phyloP scores from a whole-genome alignment of 1,140 invertebrate genomes.

The Cyclargus thomasi region DNA sequence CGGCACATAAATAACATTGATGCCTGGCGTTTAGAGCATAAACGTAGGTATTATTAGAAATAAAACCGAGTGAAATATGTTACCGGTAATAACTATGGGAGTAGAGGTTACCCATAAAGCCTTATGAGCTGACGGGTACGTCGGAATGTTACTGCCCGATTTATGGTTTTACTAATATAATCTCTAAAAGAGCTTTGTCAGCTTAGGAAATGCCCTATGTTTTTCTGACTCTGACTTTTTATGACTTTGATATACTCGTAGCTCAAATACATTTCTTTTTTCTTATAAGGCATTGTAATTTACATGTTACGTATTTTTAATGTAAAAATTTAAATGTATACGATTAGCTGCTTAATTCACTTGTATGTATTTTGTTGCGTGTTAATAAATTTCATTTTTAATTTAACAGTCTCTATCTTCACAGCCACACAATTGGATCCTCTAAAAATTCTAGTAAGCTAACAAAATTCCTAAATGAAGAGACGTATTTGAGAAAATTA shows the following conservation, averaged over 20 bases:
- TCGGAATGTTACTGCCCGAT: neutral
- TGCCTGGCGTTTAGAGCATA: constrained; percentile 47
- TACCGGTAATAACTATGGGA: constrained; percentile 21
- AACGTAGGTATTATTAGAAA: constrained; percentile 47
- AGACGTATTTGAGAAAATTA: constrained; percentile 13
- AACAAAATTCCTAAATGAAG: constrained; percentile 15
- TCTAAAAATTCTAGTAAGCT: neutral
- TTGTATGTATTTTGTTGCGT: too few species aligned
- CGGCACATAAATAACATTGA: constrained; percentile 60
- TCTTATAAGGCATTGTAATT: too few species aligned
- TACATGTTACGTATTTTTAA: too few species aligned
- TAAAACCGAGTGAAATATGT: constrained; percentile 41
- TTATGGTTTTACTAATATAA: constrained; percentile 5
- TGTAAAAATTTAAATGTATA: too few species aligned
- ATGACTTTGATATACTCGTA: too few species aligned
- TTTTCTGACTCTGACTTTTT: neutral
- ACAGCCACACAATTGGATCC: too few species aligned
- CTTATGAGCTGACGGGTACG: constrained; percentile 11
- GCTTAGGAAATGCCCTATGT: neutral
- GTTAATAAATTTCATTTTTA: too few species aligned
- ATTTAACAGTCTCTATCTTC: too few species aligned
- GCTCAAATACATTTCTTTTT: too few species aligned
- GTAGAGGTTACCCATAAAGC: constrained; percentile 10
- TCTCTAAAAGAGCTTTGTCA: neutral
- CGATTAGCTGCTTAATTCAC: too few species aligned